Evolutionary conservation across 2,797 vertebrate genomes (phyloP), one percentile per base, ranked within the genome.

Genomic region (Liasis olivaceus): DNA sequence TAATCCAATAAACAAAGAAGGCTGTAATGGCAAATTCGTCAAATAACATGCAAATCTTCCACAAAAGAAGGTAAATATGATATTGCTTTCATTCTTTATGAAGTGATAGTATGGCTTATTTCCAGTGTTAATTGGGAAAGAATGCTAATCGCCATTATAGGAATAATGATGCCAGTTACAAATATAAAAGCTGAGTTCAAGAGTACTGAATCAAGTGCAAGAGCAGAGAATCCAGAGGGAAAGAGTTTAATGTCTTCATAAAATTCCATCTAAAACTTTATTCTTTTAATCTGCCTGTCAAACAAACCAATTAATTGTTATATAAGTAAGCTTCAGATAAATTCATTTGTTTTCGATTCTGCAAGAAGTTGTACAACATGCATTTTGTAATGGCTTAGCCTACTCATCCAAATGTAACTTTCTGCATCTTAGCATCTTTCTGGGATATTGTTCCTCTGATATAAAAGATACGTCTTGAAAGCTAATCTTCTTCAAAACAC

Each of bases 341-440:
- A 64, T 56, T 47, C 72, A 24, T 42, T 64, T 92, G 92, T 51
- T 85, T 91, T 92, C 91, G 88, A 90, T 81, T 60, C 84, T 84
- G 87, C 86, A 94, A 89, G 87, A 0, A 15, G 59, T 66, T 69
- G 20, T 20, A 22, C 72, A n/a, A n/a, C 94, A 77, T 28, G n/a
- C 5, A 26, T 72, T 89, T 91, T 77, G 31, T 13, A 86, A 91
- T 31, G 58, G 51, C 12, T 64, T 54, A 72, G 13, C 77, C 47
- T 31, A 47, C 90, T 91, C 60, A 93, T 0, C 72, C 90, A 12
- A 59, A 13, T 20, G 88, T 0, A 2, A 6, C 14, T 1, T 15
- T 20, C 8, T 77, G 56, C 13, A 0, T 4, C 92, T 17, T 60
- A 89, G 95, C 94, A 89, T 93, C 62, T 89, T 94, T 6, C 2